Percentiles rank a stretch among this genome's conserved stretches.
Evolutionary conservation across 2,888 invertebrate species (phyloP).

Genomic region (Sminthurinus aureus): DNA sequence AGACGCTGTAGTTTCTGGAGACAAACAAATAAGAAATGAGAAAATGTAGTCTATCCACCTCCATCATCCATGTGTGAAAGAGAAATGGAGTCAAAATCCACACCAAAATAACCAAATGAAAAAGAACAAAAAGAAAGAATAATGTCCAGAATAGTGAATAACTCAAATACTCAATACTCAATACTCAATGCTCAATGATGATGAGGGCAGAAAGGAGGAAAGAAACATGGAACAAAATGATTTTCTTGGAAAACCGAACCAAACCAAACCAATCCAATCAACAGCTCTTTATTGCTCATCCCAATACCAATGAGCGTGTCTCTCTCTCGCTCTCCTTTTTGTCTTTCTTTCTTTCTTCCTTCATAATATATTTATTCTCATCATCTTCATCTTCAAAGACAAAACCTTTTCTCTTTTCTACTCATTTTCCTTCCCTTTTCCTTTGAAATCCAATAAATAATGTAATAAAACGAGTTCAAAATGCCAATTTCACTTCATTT

Average conservation of each 20-base stretch:
- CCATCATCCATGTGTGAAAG: no score
- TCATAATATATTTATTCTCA: not conserved
- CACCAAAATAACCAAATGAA: not conserved
- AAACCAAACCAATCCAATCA: slow-evolving; percentile 10
- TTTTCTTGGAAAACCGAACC: slow-evolving; percentile 13
- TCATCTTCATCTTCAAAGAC: slow-evolving; percentile 1
- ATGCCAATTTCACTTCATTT: not conserved
- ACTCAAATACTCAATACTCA: no score
- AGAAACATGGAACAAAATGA: not conserved
- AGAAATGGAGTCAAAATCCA: not conserved
- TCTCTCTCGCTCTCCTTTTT: no score
- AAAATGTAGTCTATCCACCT: no score
- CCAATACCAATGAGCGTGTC: no score
- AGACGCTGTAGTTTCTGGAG: no score
- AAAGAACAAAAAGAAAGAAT: not conserved
- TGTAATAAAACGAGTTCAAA: slow-evolving; percentile 12
- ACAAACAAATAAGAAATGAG: no score
- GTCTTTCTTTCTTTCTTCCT: not conserved
- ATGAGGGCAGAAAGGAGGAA: not conserved
- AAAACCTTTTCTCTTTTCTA: no score
- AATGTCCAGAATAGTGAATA: not conserved
- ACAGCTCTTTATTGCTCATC: slow-evolving; percentile 13
- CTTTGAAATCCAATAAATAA: slow-evolving; percentile 29
- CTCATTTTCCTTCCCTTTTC: not conserved
- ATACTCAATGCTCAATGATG: no score